These are phyloP conservation scores for Notarius quadriscutis DNA, from an alignment of 2,113 vertebrate species.

Conservation along the genomic window DNA sequence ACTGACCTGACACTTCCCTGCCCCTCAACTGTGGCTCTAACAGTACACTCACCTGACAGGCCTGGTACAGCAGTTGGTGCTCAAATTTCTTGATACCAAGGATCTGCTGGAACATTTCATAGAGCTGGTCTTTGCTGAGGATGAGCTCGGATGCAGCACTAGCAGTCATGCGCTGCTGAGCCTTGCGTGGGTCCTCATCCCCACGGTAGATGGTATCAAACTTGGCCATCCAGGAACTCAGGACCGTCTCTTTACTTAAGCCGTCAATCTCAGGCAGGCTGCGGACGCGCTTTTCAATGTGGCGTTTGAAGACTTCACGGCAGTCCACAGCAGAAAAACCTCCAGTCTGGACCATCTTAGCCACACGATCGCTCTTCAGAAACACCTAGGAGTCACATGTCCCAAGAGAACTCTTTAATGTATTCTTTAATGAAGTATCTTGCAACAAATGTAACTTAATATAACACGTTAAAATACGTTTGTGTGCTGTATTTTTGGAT, in stretches of 20 bases:
- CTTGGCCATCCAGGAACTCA: constrained; percentile 99
- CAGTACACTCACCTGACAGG: constrained; percentile 86
- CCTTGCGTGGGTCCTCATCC: constrained; percentile 96
- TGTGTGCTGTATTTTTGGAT: background rate
- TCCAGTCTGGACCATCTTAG: constrained; percentile 97
- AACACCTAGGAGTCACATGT: constrained; percentile 80
- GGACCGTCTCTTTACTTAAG: constrained; percentile 97
- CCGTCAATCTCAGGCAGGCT: constrained; percentile 97
- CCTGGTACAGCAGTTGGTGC: constrained; percentile 96
- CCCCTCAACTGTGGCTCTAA: background rate
- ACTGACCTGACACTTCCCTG: background rate
- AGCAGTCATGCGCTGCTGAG: constrained; percentile 96
- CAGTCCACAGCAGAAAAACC: constrained; percentile 94
- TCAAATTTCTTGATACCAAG: constrained; percentile 99
- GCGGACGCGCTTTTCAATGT: constrained; percentile 97
- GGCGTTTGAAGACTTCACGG: constrained; percentile 97
- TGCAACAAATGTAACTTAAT: background rate
- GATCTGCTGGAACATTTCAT: constrained; percentile 99
- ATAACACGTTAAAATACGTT: background rate
- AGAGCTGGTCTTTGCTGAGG: constrained; percentile 98
- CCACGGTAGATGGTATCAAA: constrained; percentile 98
- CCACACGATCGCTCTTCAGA: constrained; percentile 94
- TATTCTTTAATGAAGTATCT: background rate
- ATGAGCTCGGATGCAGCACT: constrained; percentile 96
- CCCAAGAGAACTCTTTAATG: background rate